Conservation (phyloP, 1,140 invertebrate species). For the Caenorhabditis latens region DNA sequence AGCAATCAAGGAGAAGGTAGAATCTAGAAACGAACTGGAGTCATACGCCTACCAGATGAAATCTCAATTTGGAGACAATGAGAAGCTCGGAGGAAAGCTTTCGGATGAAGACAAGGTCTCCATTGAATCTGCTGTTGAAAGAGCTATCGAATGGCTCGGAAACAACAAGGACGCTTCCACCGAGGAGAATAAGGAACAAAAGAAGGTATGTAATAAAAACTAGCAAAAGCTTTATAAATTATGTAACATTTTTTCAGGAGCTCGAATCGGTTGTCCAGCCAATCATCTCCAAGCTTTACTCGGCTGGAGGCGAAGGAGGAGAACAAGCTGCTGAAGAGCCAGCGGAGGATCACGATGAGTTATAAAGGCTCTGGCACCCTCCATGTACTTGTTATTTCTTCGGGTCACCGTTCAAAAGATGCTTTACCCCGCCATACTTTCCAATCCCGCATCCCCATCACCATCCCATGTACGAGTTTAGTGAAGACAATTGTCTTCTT, state of each 20-base stretch:
- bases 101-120: slow-evolving; percentile 92
- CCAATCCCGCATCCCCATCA: neutral
- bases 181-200: slow-evolving; percentile 94
- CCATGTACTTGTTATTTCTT: neutral
- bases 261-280: slow-evolving; percentile 94
- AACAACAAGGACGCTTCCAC: slow-evolving; percentile 88
- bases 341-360: slow-evolving; percentile 73
- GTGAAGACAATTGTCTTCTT: neutral
- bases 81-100: slow-evolving; percentile 95
- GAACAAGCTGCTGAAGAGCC: slow-evolving; percentile 47
- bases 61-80: slow-evolving; percentile 95
- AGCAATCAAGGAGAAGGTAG: slow-evolving; percentile 94
- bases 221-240: neutral
- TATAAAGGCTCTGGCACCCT: slow-evolving; percentile 62
- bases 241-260: slow-evolving; percentile 79
- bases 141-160: slow-evolving; percentile 97
- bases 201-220: slow-evolving; percentile 82
- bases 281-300: slow-evolving; percentile 81
- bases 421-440: slow-evolving; percentile 35
- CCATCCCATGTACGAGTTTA: neutral
- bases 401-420: neutral
- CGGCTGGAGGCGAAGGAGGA: slow-evolving; percentile 78
- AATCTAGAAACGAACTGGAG: slow-evolving; percentile 91
- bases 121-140: slow-evolving; percentile 92
- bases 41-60: slow-evolving; percentile 97